These are phyloP conservation scores for Triplophysa yarkandensis DNA, from an alignment of 2,797 vertebrate species.

Conservation along the genomic window DNA sequence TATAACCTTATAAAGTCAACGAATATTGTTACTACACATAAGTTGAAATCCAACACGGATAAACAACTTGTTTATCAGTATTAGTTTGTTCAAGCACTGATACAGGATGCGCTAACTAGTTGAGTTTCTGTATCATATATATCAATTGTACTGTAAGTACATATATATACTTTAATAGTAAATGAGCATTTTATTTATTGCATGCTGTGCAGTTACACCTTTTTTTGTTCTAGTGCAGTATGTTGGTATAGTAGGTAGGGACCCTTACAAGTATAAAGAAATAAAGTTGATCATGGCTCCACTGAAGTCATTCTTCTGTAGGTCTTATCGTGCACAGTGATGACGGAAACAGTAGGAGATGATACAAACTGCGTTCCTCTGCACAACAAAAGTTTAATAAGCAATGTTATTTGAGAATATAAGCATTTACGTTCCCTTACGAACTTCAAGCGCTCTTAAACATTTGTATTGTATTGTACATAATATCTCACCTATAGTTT, in stretches of 20 bases:
- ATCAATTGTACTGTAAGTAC: background rate
- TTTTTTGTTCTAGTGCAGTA: background rate
- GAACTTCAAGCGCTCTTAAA: constrained; percentile 27
- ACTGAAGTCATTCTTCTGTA: background rate
- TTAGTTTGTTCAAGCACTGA: constrained; percentile 7
- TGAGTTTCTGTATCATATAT: background rate
- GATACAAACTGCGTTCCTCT: background rate
- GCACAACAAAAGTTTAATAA: background rate
- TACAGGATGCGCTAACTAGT: background rate
- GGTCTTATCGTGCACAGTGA: background rate
- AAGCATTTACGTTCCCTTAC: background rate
- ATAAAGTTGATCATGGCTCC: background rate
- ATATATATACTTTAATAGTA: constrained; percentile 12
- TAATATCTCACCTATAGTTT: background rate
- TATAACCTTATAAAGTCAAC: background rate
- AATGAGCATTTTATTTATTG: background rate
- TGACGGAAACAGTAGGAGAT: background rate
- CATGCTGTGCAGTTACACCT: constrained; percentile 5
- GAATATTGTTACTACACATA: background rate
- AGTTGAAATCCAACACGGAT: background rate
- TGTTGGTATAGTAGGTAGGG: background rate
- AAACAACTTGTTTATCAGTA: background rate
- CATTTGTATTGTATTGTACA: constrained; percentile 3
- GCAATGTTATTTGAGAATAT: background rate
- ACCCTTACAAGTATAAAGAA: too few relatives aligned